phyloP scores from a whole-genome alignment of 1,140 invertebrate genomes.

The Drosophila navojoa region DNA sequence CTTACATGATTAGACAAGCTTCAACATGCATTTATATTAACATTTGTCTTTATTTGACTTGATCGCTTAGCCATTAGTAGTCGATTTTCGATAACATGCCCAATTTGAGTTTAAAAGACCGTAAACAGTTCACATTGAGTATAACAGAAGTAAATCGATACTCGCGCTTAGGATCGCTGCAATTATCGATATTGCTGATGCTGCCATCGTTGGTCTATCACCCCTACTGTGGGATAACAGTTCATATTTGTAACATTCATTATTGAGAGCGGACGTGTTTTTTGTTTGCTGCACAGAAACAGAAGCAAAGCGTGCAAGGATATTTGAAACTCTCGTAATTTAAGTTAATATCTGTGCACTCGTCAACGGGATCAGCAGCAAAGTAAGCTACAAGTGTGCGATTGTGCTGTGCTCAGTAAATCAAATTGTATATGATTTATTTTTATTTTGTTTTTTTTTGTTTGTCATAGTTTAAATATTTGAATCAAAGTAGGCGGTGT shows the following conservation, averaged over 20 bases:
- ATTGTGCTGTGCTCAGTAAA: slow-evolving; percentile 33
- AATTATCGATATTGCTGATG: slow-evolving; percentile 11
- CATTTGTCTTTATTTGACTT: not conserved
- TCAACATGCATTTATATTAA: not conserved
- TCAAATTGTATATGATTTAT: not conserved
- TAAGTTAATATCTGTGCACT: slow-evolving; percentile 39
- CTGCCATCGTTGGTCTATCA: slow-evolving; percentile 6
- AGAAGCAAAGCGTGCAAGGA: slow-evolving; percentile 48
- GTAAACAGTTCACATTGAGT: not conserved
- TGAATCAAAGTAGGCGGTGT: slow-evolving; percentile 33
- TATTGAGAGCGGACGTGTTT: slow-evolving; percentile 46
- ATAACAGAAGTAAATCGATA: slow-evolving; percentile 2
- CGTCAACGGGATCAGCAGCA: slow-evolving; percentile 39
- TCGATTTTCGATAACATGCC: not conserved
- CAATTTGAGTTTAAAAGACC: not conserved
- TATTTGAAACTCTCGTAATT: slow-evolving; percentile 46
- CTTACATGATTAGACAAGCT: not conserved
- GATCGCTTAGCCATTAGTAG: not conserved
- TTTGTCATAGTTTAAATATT: slow-evolving; percentile 1
- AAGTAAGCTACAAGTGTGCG: slow-evolving; percentile 37
- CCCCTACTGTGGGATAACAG: slow-evolving; percentile 15
- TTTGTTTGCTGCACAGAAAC: slow-evolving; percentile 46
- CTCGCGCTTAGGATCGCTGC: not conserved
- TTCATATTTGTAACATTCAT: slow-evolving; percentile 45
- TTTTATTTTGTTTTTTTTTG: slow-evolving; percentile 4